A percentile compares a stretch with the other conserved stretches of the same genome.
Evolutionary conservation across 2,888 invertebrate species (phyloP).

Genomic region (Desoria tigrina): DNA sequence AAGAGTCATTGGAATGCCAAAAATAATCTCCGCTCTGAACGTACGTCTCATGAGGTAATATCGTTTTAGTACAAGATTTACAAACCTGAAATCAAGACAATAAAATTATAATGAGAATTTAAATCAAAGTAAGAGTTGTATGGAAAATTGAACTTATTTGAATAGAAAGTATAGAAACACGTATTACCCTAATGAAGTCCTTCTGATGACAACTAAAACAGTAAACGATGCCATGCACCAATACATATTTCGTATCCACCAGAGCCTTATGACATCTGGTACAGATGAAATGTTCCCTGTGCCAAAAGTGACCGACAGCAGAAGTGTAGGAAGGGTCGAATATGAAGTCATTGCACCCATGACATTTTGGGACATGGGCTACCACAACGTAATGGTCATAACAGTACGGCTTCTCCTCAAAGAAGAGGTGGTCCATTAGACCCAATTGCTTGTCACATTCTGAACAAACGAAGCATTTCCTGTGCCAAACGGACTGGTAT

Average conservation of each 20-base stretch:
- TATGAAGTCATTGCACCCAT: conserved; percentile 31
- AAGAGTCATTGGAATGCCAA: conserved; percentile 37
- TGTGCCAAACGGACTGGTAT: conserved; percentile 21
- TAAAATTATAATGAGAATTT: not conserved
- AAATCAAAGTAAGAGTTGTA: not conserved
- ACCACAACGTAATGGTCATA: conserved; percentile 25
- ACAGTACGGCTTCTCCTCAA: conserved; percentile 33
- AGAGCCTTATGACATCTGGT: conserved; percentile 24
- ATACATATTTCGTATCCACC: conserved; percentile 33
- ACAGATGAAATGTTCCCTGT: conserved; percentile 34
- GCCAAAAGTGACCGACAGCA: conserved; percentile 35
- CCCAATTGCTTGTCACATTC: conserved; percentile 22
- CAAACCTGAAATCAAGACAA: conserved; percentile 27
- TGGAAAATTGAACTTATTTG: not conserved
- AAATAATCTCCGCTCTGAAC: conserved; percentile 31
- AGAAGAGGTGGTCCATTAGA: conserved; percentile 31
- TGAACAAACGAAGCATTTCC: conserved; percentile 28
- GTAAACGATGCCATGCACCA: conserved; percentile 11
- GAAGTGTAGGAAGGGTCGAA: conserved; percentile 34
- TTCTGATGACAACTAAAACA: conserved; percentile 37
- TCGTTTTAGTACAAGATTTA: conserved; percentile 20
- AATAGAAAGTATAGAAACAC: conserved; percentile 2
- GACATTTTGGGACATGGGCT: conserved; percentile 34
- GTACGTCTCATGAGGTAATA: conserved; percentile 29
- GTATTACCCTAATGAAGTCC: conserved; percentile 29